Base-by-base conservation (phyloP, 64 coral and sea anemone species). In the Montipora foliosa region DNA sequence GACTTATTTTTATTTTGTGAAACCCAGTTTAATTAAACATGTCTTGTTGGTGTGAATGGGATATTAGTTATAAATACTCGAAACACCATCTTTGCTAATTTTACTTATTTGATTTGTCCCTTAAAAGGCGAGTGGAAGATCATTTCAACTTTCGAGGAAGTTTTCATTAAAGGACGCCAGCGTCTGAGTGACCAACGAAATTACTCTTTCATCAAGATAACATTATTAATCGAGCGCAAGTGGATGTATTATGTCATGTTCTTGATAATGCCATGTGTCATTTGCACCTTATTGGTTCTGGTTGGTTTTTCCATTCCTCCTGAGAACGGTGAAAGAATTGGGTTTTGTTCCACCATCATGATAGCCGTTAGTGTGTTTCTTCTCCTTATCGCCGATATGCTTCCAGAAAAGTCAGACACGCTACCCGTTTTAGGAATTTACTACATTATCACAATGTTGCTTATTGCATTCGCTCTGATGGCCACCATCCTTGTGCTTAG, bases 371-470 rank as follows among this genome's bases (percentile, higher is more conserved):
- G 87, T 2, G 95, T 96, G 8, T 96, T 89, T 60, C 79, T 93
- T 12, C 62, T 93, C 7, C 74, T 96, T 1, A 74, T 93, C 14
- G 44, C 87, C 5, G 91, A 93, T 0, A 51, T 93, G 46, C 81
- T 96, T 19, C 95, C 95, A 62, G 84, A 95, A 20, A 95, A 92
- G 20, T 95, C 94, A 9, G 48, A 91, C 44, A 76, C 81, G 52
- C 67, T 95, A 9, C 89, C 89, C 25, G 57, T 95, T 12, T 78
- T 95, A 25, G 84, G 94, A 12, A 59, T 92, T 1, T 88, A 81
- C 9, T 95, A 92, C 57, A 87, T 76, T 12, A 47, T 92, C 8
- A 89, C 89, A 4, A 92, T 95, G 84, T 0, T 83, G 1, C 90
- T 92, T 69, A 88, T 91, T 8, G 87, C 94, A 0, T 52, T 77